A percentile compares a stretch with the other conserved stretches of the same genome.
Conservation (phyloP, 2,797 vertebrate species). For the Sebastes cheni region DNA sequence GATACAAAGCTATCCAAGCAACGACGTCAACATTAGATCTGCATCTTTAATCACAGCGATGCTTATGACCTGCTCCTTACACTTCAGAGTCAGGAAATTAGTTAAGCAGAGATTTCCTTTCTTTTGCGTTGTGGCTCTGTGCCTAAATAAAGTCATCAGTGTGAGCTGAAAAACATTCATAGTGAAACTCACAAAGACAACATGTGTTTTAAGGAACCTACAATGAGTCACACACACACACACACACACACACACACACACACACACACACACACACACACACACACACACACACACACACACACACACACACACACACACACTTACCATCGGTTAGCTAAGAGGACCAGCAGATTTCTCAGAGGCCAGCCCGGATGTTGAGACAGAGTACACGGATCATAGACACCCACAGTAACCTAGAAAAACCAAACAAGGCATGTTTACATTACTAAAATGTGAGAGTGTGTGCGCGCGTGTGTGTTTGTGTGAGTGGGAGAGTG, state of each 20-base stretch:
- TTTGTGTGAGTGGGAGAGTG: neutral
- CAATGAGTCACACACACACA: neutral
- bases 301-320: neutral
- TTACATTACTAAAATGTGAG: slow-evolving; percentile 12
- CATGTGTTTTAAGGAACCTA: slow-evolving; percentile 16
- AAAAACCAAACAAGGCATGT: slow-evolving; percentile 59
- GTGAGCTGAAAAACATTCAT: neutral
- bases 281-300: neutral
- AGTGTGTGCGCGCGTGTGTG: neutral
- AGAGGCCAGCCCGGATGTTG: slow-evolving; percentile 98
- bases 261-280: neutral
- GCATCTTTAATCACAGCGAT: neutral
- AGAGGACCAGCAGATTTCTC: slow-evolving; percentile 92
- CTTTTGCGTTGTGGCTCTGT: slow-evolving; percentile 1
- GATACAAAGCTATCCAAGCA: neutral
- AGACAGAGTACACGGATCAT: slow-evolving; percentile 94
- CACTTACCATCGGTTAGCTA: slow-evolving; percentile 90
- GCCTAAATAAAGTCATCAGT: neutral
- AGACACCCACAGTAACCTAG: slow-evolving; percentile 92
- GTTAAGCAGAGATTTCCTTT: slow-evolving; percentile 14
- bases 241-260: neutral
- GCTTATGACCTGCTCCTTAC: neutral
- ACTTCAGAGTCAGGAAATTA: slow-evolving; percentile 31
- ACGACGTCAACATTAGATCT: neutral
- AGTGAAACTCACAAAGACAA: neutral